A percentile compares a stretch with the other conserved stretches of the same genome.
Evolutionary conservation across 37 sponge, comb jelly and placozoan genomes (phyloP).

Genomic region (Ianthella basta): DNA sequence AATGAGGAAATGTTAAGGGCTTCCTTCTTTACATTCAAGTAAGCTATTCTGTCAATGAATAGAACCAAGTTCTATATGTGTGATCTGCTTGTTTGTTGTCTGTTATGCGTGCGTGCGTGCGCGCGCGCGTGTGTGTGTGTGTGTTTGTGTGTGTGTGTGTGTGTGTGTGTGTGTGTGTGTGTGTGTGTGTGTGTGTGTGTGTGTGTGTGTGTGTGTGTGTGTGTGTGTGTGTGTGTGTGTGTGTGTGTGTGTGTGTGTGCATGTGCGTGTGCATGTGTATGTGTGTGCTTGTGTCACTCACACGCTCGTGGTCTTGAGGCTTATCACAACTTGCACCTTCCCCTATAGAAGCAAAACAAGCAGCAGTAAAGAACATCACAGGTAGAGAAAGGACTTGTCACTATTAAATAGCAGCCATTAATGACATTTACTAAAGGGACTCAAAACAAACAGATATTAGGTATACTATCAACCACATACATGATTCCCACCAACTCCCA

Average conservation of each 20-base stretch:
- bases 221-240: no score
- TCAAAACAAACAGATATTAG: no score
- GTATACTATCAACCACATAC: no score
- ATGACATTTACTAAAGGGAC: no score
- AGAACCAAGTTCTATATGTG: not conserved
- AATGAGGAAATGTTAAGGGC: no score
- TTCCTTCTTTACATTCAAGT: no score
- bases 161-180: constrained; percentile 37
- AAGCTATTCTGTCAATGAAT: not conserved
- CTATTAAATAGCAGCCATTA: no score
- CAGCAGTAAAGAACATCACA: no score
- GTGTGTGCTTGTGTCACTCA: constrained; percentile 2
- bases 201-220: constrained; percentile 36
- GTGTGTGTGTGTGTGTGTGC: not conserved
- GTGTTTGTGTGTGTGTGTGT: constrained; percentile 39
- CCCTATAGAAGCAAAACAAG: not conserved
- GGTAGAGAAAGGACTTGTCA: no score
- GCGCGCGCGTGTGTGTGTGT: constrained; percentile 33
- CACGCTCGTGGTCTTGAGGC: constrained; percentile 7
- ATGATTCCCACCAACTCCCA: no score
- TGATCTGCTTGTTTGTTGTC: no score
- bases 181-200: constrained; percentile 27
- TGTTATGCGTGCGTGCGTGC: constrained; percentile 18
- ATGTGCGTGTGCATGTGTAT: not conserved
- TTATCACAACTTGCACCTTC: not conserved